Base-by-base conservation (phyloP, 1,140 invertebrate species). In the Philotrypesis tridentata region DNA sequence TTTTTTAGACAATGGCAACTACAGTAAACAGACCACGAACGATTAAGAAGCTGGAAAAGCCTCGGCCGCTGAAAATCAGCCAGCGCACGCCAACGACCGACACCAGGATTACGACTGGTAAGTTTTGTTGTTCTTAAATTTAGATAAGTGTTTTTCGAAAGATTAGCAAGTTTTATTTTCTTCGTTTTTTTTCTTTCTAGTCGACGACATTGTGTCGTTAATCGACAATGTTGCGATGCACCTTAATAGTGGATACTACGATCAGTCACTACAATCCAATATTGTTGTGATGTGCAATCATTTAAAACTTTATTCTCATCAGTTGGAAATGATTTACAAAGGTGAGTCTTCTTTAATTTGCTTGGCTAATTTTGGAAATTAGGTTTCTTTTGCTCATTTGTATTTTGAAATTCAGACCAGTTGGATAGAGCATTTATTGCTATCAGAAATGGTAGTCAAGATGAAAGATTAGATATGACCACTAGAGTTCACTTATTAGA, bases 401-500 rank as follows among this genome's bases (percentile, higher is more conserved):
- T 33, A 12, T 40, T 74, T 67, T 27, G 23, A 21, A 61, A 8
- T 72, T 76, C 48, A 87, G 94, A 95, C 87, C 94, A 94, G 86
- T 88, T 96, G 23, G 94, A 95, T 84, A 92, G 93, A 87, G 94
- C 94, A 80, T 97, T 97, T 92, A 95, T 96, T 85, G 94, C 96
- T 85, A 96, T 98, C 87, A 94, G 97, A 86, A 97, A 97, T 93
- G 96, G 95, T 87, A 96, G 96, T 86, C 95, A 96, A 91, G 95
- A 97, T 91, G 92, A 92, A 80, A 93, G 94, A 87, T 92, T 97
- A 83, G 96, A 97, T 90, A 93, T 95, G 87, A 94, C 95, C 88
- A 96, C 95, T 86, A 94, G 97, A 90, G 93, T 97, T 88, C 95
- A 96, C 91, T 93, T 98, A 84, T 93, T 98, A 87, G 96, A 97